Percentiles rank a stretch among this genome's conserved stretches.
Conservation (phyloP, 2,888 invertebrate genomes). For the Ametastegia equiseti region DNA sequence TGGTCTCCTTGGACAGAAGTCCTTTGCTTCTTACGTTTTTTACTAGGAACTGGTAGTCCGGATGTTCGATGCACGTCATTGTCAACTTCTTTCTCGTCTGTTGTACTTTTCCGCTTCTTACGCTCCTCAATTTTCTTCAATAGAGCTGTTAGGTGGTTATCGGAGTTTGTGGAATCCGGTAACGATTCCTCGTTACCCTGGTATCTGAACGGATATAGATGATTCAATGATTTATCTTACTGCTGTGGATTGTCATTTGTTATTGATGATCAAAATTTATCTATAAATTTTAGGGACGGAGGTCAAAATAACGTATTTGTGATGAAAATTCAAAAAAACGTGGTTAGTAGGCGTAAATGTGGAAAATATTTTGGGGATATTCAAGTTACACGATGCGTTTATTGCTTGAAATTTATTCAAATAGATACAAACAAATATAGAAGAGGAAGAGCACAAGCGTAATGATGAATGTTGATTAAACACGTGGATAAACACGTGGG, state of each 20-base stretch:
- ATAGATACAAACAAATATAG: not conserved
- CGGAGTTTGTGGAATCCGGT: slow-evolving; percentile 56
- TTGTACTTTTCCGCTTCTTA: slow-evolving; percentile 62
- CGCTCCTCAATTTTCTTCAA: slow-evolving; percentile 65
- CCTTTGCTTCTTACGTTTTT: slow-evolving; percentile 61
- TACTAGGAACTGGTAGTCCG: slow-evolving; percentile 42
- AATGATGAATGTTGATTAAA: not conserved
- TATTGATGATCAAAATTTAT: not conserved
- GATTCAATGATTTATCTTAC: slow-evolving; percentile 33
- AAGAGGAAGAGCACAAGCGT: not conserved
- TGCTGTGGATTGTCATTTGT: not conserved
- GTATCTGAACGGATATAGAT: slow-evolving; percentile 62
- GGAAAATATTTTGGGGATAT: too few relatives aligned
- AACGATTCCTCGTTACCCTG: slow-evolving; percentile 59
- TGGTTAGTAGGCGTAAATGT: too few relatives aligned
- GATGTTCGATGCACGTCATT: slow-evolving; percentile 51
- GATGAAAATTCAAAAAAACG: too few relatives aligned
- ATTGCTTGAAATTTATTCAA: not conserved
- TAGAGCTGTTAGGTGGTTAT: slow-evolving; percentile 63
- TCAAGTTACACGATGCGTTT: too few relatives aligned
- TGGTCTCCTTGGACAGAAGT: not conserved
- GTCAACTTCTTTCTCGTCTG: slow-evolving; percentile 50
- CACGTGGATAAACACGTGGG: slow-evolving; percentile 64
- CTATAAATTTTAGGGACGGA: not conserved
- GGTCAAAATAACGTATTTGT: not conserved